These are phyloP conservation scores for Drosophila saltans DNA, from an alignment of 1,140 invertebrate genomes.

Conservation along the genomic window DNA sequence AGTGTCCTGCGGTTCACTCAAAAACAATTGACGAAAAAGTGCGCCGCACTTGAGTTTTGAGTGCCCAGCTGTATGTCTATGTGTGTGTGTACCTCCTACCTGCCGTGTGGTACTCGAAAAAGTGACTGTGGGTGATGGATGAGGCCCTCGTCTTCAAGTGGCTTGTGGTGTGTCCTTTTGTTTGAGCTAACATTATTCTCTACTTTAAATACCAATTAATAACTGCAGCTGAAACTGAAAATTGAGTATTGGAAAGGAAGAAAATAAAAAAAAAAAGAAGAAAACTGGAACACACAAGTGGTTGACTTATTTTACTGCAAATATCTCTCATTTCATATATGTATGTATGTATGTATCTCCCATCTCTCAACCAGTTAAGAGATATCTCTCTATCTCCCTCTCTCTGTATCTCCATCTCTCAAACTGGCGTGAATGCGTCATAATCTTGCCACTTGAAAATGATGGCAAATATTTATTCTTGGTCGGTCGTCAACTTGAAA, in stretches of 20 bases:
- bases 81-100: conserved; percentile 40
- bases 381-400: conserved; percentile 35
- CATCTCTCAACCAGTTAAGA: not conserved
- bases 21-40: conserved; percentile 46
- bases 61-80: conserved; percentile 47
- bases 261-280: conserved; percentile 18
- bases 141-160: conserved; percentile 64
- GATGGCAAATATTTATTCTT: conserved; percentile 68
- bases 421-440: conserved; percentile 76
- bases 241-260: conserved; percentile 10
- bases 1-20: conserved; percentile 65
- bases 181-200: conserved; percentile 77
- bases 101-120: conserved; percentile 56
- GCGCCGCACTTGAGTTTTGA: conserved; percentile 59
- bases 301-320: conserved; percentile 60
- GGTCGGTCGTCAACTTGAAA: conserved; percentile 74
- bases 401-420: not conserved
- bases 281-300: conserved; percentile 79
- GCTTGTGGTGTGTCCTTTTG: conserved; percentile 73
- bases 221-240: conserved; percentile 65
- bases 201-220: conserved; percentile 82
- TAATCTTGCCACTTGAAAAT: conserved; percentile 80
- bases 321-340: conserved; percentile 58
- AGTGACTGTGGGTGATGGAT: conserved; percentile 70
- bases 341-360: too few species aligned